These are phyloP conservation scores for Cheiracanthium punctorium DNA, from an alignment of 2,888 invertebrate genomes.

Conservation along the genomic window DNA sequence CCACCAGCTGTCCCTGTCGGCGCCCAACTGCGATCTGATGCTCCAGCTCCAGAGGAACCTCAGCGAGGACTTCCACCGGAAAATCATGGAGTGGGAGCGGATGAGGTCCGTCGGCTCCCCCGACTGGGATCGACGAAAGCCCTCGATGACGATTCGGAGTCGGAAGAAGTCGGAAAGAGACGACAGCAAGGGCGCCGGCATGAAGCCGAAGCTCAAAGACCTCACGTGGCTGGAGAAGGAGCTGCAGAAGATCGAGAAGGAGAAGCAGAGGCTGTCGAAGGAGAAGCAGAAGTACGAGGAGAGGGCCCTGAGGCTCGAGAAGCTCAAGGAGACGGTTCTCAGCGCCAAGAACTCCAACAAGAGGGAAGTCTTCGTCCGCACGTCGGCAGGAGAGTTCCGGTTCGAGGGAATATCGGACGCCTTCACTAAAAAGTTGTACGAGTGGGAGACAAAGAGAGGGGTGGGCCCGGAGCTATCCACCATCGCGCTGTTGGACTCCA, in stretches of 20 bases:
- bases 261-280: constrained; percentile 80
- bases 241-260: constrained; percentile 80
- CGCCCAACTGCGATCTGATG: constrained; percentile 73
- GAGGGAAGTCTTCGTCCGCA: constrained; percentile 87
- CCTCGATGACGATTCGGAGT: constrained; percentile 31
- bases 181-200: constrained; percentile 38
- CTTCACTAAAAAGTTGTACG: constrained; percentile 91
- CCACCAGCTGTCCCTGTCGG: constrained; percentile 25
- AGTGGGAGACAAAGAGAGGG: constrained; percentile 91
- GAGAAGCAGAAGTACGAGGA: constrained; percentile 82
- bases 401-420: constrained; percentile 91
- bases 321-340: constrained; percentile 80
- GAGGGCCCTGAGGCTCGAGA: constrained; percentile 81
- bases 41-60: constrained; percentile 80
- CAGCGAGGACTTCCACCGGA: constrained; percentile 88
- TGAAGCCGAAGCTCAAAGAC: constrained; percentile 64
- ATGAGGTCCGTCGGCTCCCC: constrained; percentile 72
- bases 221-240: constrained; percentile 80
- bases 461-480: constrained; percentile 90
- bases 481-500: constrained; percentile 84
- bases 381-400: constrained; percentile 87
- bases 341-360: constrained; percentile 74
- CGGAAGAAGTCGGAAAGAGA: constrained; percentile 51
- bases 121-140: constrained; percentile 33
- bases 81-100: constrained; percentile 88